Evolutionary conservation across 2,113 vertebrate species (phyloP).

Genomic region (Psephotus haematonotus): DNA sequence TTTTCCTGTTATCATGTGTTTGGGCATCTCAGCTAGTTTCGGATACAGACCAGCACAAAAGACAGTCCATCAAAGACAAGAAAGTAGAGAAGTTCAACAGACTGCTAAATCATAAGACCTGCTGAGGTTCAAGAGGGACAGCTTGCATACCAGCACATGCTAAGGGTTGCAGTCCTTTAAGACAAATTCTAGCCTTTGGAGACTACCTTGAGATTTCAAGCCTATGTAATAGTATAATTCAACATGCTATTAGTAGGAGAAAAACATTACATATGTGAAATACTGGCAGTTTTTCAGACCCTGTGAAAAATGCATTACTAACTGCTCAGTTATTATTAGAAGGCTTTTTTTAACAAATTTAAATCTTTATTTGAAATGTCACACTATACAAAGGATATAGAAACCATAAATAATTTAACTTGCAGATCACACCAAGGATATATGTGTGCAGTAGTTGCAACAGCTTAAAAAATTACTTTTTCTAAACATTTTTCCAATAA

Average conservation of each 20-base stretch:
- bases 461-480: background rate
- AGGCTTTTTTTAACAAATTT: background rate
- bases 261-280: background rate
- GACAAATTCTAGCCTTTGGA: background rate
- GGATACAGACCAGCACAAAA: background rate
- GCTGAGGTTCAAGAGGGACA: background rate
- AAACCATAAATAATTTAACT: conserved; percentile 28
- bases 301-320: background rate
- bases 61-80: background rate
- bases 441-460: background rate
- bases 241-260: background rate
- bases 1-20: background rate
- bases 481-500: background rate
- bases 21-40: background rate
- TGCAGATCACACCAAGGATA: background rate
- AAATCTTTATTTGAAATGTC: background rate
- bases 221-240: background rate
- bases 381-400: background rate
- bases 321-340: background rate
- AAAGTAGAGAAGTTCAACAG: background rate
- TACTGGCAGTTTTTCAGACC: background rate
- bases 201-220: background rate
- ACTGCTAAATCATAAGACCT: background rate
- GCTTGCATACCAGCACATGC: background rate
- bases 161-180: background rate